Evolutionary conservation across 2,113 vertebrate genomes (phyloP).

Genomic region (Acrocephalus arundinaceus): DNA sequence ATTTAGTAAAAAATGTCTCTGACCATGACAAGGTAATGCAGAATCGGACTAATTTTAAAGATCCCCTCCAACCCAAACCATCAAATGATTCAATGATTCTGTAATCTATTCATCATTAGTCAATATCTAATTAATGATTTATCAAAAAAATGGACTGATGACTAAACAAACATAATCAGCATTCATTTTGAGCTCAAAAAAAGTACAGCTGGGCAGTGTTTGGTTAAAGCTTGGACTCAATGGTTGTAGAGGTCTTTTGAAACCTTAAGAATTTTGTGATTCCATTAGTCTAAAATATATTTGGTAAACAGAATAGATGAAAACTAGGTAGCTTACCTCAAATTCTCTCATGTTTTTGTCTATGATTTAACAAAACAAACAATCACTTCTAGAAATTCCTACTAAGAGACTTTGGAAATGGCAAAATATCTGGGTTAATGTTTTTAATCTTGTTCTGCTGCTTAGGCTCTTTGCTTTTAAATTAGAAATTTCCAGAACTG

Average conservation of each 20-base stretch:
- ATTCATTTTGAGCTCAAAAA: background rate
- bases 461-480: background rate
- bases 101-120: background rate
- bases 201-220: background rate
- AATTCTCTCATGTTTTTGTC: background rate
- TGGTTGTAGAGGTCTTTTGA: too few species aligned
- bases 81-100: background rate
- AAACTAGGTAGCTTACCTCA: background rate
- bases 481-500: background rate
- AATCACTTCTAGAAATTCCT: background rate
- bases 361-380: background rate
- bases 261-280: background rate
- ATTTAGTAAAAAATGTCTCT: background rate
- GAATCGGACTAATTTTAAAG: background rate
- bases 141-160: background rate
- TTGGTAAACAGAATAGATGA: background rate
- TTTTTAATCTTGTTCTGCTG: background rate
- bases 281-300: background rate
- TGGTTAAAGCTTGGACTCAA: background rate
- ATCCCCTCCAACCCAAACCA: background rate
- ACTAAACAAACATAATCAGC: background rate
- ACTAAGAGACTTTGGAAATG: background rate
- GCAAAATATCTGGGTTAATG: background rate
- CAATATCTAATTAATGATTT: background rate
- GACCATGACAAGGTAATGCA: fast-evolving